Evolutionary conservation across 2,113 vertebrate species (phyloP).

Genomic region (Psittacus erithacus): DNA sequence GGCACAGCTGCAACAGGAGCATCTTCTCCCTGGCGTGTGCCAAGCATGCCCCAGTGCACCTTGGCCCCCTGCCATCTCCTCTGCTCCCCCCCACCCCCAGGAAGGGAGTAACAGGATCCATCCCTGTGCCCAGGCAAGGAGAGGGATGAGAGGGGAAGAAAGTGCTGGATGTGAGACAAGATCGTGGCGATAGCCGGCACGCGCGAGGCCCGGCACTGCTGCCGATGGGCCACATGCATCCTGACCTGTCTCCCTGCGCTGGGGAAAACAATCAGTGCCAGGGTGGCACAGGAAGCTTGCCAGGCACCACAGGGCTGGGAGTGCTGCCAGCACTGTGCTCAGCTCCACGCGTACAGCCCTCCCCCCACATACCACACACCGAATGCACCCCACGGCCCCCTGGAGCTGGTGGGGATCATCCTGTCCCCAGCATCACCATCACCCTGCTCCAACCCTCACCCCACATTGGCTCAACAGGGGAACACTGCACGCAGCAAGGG

Average conservation of each 20-base stretch:
- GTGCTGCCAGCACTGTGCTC: not conserved
- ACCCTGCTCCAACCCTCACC: fast-evolving
- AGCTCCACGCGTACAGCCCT: fast-evolving
- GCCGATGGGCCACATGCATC: not conserved
- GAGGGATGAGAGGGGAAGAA: not conserved
- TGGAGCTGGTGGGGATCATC: not conserved
- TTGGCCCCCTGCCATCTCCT: constrained; percentile 7
- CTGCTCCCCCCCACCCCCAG: not conserved
- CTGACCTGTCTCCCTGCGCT: not conserved
- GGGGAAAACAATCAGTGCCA: not conserved
- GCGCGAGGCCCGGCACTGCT: not conserved
- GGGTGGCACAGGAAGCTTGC: not conserved
- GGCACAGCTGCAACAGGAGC: not conserved
- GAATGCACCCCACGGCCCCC: fast-evolving
- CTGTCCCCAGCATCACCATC: fast-evolving
- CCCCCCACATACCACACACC: fast-evolving
- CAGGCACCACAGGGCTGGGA: not conserved
- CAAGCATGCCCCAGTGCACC: not conserved
- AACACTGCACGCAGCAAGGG: not conserved
- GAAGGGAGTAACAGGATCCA: not conserved
- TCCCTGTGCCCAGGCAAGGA: not conserved
- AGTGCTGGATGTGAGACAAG: not conserved
- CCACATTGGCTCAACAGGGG: fast-evolving
- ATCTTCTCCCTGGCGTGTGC: not conserved
- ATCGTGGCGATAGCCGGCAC: not conserved